These are phyloP conservation scores for Brachypalpus laphriformis DNA, from an alignment of 2,888 invertebrate species.

Conservation along the genomic window DNA sequence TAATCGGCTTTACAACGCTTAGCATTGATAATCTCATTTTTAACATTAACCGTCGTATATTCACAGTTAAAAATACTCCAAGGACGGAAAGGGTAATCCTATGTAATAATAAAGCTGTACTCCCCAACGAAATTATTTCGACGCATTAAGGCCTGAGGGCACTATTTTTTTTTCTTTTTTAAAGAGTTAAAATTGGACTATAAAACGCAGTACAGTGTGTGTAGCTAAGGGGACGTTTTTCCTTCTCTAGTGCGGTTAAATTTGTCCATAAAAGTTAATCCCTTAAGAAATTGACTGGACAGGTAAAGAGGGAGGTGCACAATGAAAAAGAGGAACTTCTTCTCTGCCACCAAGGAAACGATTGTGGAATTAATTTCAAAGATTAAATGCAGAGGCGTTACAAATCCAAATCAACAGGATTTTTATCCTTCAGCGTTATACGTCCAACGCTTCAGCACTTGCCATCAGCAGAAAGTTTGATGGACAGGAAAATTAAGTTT, in stretches of 20 bases:
- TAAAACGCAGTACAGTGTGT: neutral
- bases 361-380: conserved; percentile 49
- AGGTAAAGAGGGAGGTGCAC: too few relatives aligned
- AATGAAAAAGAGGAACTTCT: too few relatives aligned
- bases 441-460: neutral
- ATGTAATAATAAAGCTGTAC: conserved; percentile 8
- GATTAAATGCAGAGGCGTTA: conserved; percentile 40
- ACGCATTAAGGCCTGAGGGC: neutral
- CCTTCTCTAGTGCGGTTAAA: neutral
- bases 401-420: conserved; percentile 34
- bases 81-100: conserved; percentile 2
- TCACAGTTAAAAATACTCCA: conserved; percentile 51
- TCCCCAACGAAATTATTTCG: neutral
- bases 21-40: conserved; percentile 66
- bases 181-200: neutral
- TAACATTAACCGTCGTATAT: conserved; percentile 32
- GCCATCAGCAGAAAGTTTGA: conserved; percentile 22
- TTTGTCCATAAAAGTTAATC: conserved; percentile 34
- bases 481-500: conserved; percentile 43
- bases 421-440: conserved; percentile 15
- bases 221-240: neutral
- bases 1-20: conserved; percentile 61
- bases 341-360: neutral
- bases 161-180: too few relatives aligned
- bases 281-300: conserved; percentile 10